A percentile compares a stretch with the other conserved stretches of the same genome.
phyloP scores from a whole-genome alignment of 2,888 invertebrate genomes.

The Diaperis boleti region DNA sequence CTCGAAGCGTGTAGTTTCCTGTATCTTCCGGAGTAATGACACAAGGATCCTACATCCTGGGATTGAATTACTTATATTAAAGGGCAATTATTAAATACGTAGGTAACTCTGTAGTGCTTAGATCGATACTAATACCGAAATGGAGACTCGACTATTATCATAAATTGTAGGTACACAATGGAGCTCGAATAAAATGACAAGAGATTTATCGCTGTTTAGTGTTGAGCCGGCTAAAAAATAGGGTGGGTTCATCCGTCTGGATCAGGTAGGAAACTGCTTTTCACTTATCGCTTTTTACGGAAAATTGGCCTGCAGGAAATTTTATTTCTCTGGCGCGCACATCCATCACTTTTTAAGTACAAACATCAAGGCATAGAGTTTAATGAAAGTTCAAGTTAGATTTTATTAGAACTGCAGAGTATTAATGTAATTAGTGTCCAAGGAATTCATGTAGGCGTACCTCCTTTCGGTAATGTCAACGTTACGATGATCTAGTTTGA shows the following conservation, averaged over 20 bases:
- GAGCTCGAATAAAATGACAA: constrained; percentile 28
- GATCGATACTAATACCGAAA: constrained; percentile 33
- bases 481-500: constrained; percentile 24
- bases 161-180: constrained; percentile 33
- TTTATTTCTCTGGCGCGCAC: constrained; percentile 17
- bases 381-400: too few species aligned
- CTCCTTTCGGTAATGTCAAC: constrained; percentile 25
- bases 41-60: constrained; percentile 16
- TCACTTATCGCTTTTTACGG: constrained; percentile 9
- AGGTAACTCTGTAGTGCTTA: background rate
- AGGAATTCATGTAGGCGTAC: constrained; percentile 23
- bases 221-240: constrained; percentile 13
- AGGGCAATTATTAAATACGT: constrained; percentile 30
- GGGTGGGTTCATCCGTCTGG: constrained; percentile 14
- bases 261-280: constrained; percentile 16
- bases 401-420: too few species aligned
- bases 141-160: constrained; percentile 27
- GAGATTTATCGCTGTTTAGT: constrained; percentile 30
- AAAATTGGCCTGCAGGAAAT: constrained; percentile 14
- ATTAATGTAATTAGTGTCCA: constrained; percentile 23
- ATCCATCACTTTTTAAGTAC: constrained; percentile 23
- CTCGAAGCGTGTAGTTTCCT: constrained; percentile 8
- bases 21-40: constrained; percentile 10
- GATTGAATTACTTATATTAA: constrained; percentile 28
- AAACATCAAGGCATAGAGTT: too few species aligned